Percentiles rank a stretch among this genome's conserved stretches.
phyloP scores from a whole-genome alignment of 2,888 invertebrate species.

The Steinernema carpocapsae region DNA sequence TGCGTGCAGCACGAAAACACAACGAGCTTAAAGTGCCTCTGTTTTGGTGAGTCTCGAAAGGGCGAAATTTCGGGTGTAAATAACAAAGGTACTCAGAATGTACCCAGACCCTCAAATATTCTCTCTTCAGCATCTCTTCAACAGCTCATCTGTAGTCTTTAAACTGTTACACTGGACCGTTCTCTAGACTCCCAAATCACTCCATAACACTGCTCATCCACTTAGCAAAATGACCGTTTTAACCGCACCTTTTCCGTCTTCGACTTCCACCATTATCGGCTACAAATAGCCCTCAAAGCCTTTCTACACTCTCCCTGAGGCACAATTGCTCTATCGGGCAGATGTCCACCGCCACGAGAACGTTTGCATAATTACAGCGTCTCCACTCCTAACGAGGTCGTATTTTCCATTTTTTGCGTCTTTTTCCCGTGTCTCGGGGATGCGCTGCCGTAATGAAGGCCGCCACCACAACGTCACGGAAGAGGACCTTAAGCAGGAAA shows the following conservation, averaged over 20 bases:
- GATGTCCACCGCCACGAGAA: not conserved
- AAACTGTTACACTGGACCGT: no score
- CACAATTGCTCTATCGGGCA: not conserved
- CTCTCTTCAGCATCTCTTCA: no score
- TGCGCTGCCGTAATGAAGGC: slow-evolving; percentile 9
- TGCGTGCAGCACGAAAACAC: not conserved
- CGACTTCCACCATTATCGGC: not conserved
- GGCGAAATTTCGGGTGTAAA: no score
- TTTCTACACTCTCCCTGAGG: slow-evolving; percentile 11
- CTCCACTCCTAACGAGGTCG: slow-evolving; percentile 24
- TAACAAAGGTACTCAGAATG: no score
- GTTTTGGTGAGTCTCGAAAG: no score
- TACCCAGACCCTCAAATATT: no score
- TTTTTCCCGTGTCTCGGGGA: not conserved
- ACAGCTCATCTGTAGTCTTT: no score
- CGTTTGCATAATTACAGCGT: slow-evolving; percentile 32
- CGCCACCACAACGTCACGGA: not conserved
- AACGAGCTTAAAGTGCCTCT: no score
- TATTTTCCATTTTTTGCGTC: slow-evolving; percentile 6
- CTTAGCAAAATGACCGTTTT: not conserved
- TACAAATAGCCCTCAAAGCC: not conserved
- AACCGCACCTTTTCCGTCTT: no score
- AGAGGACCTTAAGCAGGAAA: not conserved
- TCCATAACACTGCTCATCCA: not conserved
- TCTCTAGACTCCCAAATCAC: no score